Percentiles rank a stretch among this genome's conserved stretches.
These are phyloP conservation scores for Rhipidura dahli DNA, from an alignment of 2,113 vertebrate species.

Conservation along the genomic window DNA sequence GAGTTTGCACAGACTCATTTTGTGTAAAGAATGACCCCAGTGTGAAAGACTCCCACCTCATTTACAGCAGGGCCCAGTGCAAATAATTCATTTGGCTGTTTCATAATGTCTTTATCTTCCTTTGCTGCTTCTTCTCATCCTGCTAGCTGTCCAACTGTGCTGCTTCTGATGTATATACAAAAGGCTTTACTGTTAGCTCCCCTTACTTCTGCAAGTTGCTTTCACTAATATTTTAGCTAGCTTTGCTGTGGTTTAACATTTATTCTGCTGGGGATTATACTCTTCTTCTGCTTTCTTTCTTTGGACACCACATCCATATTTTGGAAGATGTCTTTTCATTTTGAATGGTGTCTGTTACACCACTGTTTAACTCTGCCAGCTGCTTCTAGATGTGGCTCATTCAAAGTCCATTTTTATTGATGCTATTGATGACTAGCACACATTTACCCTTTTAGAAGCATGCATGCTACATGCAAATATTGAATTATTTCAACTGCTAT, in stretches of 20 bases:
- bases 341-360: neutral
- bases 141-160: neutral
- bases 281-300: slow-evolving; percentile 40
- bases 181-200: slow-evolving; percentile 14
- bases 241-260: slow-evolving; percentile 38
- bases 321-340: neutral
- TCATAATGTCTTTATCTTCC: slow-evolving; percentile 29
- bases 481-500: neutral
- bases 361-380: neutral
- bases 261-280: slow-evolving; percentile 20
- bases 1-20: neutral
- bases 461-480: neutral
- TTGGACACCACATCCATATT: neutral
- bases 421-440: neutral
- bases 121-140: slow-evolving; percentile 20
- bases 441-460: neutral
- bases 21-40: neutral
- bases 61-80: neutral
- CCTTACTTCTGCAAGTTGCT: neutral
- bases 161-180: neutral
- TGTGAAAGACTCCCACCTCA: slow-evolving; percentile 5
- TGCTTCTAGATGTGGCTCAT: neutral
- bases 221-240: slow-evolving; percentile 15
- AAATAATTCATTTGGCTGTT: slow-evolving; percentile 37
- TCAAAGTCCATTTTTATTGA: neutral